phyloP scores from a whole-genome alignment of 2,113 vertebrate genomes.

The Malurus cyaneus region DNA sequence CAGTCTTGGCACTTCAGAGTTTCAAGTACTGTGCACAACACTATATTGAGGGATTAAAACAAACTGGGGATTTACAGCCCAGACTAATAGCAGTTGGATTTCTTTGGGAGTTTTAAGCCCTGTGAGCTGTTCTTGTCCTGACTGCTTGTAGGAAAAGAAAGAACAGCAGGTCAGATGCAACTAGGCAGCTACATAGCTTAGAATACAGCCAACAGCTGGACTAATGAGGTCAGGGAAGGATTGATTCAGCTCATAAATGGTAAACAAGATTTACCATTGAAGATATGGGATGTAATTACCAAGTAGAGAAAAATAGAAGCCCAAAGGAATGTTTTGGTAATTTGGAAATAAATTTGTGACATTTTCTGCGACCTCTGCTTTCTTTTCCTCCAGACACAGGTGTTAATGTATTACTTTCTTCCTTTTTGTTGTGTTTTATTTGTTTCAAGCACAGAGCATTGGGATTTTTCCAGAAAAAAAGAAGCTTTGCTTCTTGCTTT shows the following conservation, averaged over 20 bases:
- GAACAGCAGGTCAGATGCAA: not conserved
- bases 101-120: not conserved
- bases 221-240: not conserved
- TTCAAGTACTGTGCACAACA: not conserved
- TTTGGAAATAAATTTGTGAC: not conserved
- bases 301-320: not conserved
- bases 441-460: not conserved
- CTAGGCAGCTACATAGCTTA: not conserved
- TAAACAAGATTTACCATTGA: not conserved
- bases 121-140: not conserved
- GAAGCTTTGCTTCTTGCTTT: not conserved
- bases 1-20: not conserved
- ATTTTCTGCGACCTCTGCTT: not conserved
- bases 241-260: not conserved
- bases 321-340: not conserved
- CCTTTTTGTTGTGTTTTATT: not conserved
- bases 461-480: not conserved
- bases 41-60: not conserved
- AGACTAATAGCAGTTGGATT: not conserved
- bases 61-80: not conserved
- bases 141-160: not conserved
- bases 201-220: not conserved
- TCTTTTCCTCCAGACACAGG: not conserved
- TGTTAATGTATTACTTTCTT: not conserved
- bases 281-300: not conserved